Evolutionary conservation across 2,888 invertebrate genomes (phyloP).

Genomic region (Pseudococcus jackbeardsleyi): DNA sequence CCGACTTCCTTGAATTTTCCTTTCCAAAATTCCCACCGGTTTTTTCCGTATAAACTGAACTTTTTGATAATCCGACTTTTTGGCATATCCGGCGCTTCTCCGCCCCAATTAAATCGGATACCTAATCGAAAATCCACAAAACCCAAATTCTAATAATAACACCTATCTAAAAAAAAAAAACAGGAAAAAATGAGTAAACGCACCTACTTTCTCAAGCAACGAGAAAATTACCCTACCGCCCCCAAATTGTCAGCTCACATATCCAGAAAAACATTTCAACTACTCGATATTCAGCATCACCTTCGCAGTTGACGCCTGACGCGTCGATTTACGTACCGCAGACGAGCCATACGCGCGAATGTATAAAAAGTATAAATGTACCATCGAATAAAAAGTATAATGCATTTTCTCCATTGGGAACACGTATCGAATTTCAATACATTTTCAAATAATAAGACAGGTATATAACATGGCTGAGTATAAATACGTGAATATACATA

Average conservation of each 20-base stretch:
- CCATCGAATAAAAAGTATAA: slow-evolving; percentile 50
- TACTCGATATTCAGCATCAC: not conserved
- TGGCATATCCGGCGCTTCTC: too few species aligned
- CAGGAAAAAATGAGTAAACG: too few species aligned
- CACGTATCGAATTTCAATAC: slow-evolving; percentile 63
- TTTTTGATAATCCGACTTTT: too few species aligned
- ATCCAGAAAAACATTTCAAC: slow-evolving; percentile 20
- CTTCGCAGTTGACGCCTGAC: not conserved
- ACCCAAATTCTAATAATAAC: too few species aligned
- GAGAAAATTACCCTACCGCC: not conserved
- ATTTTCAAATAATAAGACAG: slow-evolving; percentile 62
- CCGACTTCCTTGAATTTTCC: too few species aligned
- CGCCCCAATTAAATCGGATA: too few species aligned
- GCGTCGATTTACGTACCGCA: not conserved
- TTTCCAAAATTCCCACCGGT: too few species aligned
- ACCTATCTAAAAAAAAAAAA: too few species aligned
- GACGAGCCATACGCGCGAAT: not conserved
- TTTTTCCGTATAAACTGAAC: too few species aligned
- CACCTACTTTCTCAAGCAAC: too few species aligned
- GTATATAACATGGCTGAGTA: slow-evolving; percentile 58
- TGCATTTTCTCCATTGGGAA: slow-evolving; percentile 60
- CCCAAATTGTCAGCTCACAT: not conserved
- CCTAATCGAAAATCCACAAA: too few species aligned
- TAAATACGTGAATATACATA: slow-evolving; percentile 51
- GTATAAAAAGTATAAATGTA: not conserved